Percentiles rank a stretch among this genome's conserved stretches.
These are phyloP conservation scores for Eulemur albifrons DNA, from an alignment of 2,797 vertebrate species.

Conservation along the genomic window DNA sequence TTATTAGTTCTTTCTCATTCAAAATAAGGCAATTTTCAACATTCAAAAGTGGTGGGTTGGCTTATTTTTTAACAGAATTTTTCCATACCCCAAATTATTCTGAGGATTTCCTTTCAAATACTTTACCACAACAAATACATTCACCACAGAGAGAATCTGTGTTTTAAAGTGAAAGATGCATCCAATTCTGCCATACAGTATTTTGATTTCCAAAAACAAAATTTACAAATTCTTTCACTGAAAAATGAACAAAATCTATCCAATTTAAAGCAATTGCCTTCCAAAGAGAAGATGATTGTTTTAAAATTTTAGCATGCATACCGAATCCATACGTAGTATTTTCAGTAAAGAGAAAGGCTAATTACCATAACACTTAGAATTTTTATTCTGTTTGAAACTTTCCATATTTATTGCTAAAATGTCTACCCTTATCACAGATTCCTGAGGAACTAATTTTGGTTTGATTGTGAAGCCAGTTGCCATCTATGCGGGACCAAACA, in stretches of 20 bases:
- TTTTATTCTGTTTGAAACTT: slow-evolving; percentile 5
- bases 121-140: slow-evolving; percentile 75
- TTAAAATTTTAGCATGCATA: slow-evolving; percentile 4
- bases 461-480: neutral
- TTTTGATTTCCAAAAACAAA: slow-evolving; percentile 57
- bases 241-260: slow-evolving; percentile 59
- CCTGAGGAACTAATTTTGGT: neutral
- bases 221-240: slow-evolving; percentile 59
- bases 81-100: slow-evolving; percentile 71
- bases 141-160: slow-evolving; percentile 63
- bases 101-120: slow-evolving; percentile 72
- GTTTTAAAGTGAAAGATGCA: slow-evolving; percentile 66
- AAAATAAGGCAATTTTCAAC: slow-evolving; percentile 51
- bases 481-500: neutral
- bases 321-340: neutral
- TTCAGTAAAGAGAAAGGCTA: slow-evolving; percentile 42
- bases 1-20: slow-evolving; percentile 63
- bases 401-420: neutral
- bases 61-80: slow-evolving; percentile 64
- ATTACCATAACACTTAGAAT: neutral
- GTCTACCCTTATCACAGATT: neutral
- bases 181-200: neutral
- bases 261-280: slow-evolving; percentile 54
- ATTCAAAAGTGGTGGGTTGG: slow-evolving; percentile 47
- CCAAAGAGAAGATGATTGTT: slow-evolving; percentile 43